Base-by-base conservation (phyloP, 2,888 invertebrate genomes). In the Callosobruchus maculatus region DNA sequence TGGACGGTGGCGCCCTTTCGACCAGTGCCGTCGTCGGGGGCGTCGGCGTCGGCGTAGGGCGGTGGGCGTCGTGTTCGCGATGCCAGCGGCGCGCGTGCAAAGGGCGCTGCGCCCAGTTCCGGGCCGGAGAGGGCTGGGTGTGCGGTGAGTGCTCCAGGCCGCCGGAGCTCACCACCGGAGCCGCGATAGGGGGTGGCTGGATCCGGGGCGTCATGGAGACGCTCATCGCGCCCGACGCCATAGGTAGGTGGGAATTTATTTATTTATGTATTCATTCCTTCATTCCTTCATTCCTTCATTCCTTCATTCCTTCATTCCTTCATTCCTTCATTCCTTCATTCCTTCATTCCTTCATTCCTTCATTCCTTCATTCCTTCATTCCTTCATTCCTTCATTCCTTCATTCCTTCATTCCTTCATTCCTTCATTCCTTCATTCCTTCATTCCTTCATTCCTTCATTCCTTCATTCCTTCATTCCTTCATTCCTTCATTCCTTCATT, bases 31-130 rank as follows among this genome's bases (percentile, higher is more conserved):
- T 80, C 20, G n/a, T n/a, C n/a, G n/a, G n/a, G n/a, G n/a, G n/a
- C n/a, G n/a, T n/a, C n/a, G n/a, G n/a, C n/a, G n/a, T n/a, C n/a
- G n/a, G n/a, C n/a, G n/a, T n/a, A n/a, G 83, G 83, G 67, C 81
- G 82, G 73, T 81, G 83, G 30, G 84, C 85, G 21, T 84, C 82
- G 68, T 87, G 87, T 77, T 71, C 77, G 72, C 82, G 82, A 83
- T 87, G 87, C 78, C 78, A 79, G 26, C 76, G 77, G 72, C 83
- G 83, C 77, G 81, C 85, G 20, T 87, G 87, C 81, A 83, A 81
- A 73, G 75, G 77, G 71, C 79, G 83, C 76, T 87, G 86, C 77
- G 80, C 86, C 18, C 80, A 73, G 70, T 78, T 79, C 49, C 77
- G 81, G 73, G 74, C 77, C 22, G 73, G 71, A 71, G 76, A 74